Evolutionary conservation across 2,113 vertebrate genomes (phyloP).

Genomic region (Percopsis transmontana): DNA sequence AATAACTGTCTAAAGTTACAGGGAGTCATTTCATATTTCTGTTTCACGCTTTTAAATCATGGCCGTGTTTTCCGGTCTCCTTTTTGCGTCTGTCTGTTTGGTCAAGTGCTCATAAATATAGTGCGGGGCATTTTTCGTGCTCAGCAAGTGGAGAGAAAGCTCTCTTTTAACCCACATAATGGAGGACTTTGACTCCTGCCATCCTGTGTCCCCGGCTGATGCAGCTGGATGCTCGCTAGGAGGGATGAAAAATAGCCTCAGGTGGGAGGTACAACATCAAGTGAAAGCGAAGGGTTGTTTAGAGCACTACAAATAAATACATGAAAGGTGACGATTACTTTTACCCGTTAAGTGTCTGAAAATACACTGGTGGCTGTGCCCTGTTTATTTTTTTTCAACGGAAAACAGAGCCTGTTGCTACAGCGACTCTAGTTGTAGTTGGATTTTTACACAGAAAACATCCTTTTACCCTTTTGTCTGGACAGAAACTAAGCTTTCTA

Average conservation of each 20-base stretch:
- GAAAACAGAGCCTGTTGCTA: constrained; percentile 8
- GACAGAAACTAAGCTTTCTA: background rate
- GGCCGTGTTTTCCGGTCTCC: constrained; percentile 13
- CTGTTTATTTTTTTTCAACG: no score
- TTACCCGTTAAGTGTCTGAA: no score
- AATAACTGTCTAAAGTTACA: constrained; percentile 37
- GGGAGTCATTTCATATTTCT: constrained; percentile 33
- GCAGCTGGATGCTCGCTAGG: background rate
- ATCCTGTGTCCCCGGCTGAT: background rate
- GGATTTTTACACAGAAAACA: constrained; percentile 27
- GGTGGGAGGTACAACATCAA: constrained; percentile 8
- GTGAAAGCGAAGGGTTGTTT: background rate
- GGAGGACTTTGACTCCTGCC: background rate
- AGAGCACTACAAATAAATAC: no score
- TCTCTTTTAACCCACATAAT: constrained; percentile 1
- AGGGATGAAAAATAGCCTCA: constrained; percentile 4
- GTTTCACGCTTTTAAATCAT: constrained; percentile 36
- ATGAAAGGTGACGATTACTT: no score
- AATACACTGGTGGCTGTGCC: no score
- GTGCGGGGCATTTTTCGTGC: background rate
- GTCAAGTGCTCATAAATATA: constrained; percentile 14
- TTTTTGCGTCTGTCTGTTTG: constrained; percentile 8
- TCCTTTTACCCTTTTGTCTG: constrained; percentile 5
- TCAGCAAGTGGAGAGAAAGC: background rate
- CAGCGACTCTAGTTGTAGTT: background rate